Conservation (phyloP, 2,113 vertebrate species). For the Ochotona princeps region DNA sequence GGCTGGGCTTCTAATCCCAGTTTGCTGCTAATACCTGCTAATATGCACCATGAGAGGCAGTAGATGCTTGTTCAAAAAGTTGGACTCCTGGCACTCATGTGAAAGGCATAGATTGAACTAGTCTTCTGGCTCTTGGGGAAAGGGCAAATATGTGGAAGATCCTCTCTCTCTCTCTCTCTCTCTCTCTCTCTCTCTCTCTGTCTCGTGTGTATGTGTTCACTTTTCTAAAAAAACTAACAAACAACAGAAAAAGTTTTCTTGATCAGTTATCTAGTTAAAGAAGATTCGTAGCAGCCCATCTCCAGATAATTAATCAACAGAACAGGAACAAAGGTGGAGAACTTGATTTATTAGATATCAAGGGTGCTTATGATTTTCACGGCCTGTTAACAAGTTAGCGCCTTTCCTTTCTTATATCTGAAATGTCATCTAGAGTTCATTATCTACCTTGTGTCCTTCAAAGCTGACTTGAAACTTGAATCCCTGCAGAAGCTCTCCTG, state of each 20-base stretch:
- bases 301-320: neutral
- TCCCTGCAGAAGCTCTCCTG: neutral
- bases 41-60: too few relatives aligned
- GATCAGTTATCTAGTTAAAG: neutral
- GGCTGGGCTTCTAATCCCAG: too few relatives aligned
- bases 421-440: neutral
- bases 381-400: neutral
- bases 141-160: too few relatives aligned
- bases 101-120: too few relatives aligned
- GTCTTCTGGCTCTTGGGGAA: too few relatives aligned
- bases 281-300: neutral
- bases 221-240: too few relatives aligned
- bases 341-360: neutral
- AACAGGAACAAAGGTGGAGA: neutral
- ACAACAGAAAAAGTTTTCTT: neutral
- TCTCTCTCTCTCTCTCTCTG: too few relatives aligned
- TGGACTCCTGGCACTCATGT: too few relatives aligned
- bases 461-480: neutral
- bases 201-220: too few relatives aligned
- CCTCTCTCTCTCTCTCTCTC: too few relatives aligned
- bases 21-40: too few relatives aligned
- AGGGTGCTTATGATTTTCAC: neutral
- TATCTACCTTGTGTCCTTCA: neutral
- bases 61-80: too few relatives aligned
- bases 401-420: neutral